phyloP scores from a whole-genome alignment of 2,888 invertebrate species.

The Monoplex corrugatus region DNA sequence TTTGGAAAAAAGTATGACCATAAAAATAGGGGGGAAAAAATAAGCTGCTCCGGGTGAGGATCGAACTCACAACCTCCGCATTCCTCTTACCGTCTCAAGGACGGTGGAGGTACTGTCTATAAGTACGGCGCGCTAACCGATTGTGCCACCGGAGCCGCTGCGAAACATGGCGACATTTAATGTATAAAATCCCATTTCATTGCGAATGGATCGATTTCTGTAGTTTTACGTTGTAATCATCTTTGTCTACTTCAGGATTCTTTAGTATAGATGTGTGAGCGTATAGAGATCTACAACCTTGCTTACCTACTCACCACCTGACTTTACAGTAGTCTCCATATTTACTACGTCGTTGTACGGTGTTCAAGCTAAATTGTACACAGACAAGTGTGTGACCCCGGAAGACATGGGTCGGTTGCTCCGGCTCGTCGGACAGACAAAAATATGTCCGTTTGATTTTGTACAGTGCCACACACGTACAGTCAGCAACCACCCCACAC shows the following conservation, averaged over 20 bases:
- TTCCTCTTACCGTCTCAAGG: constrained; percentile 87
- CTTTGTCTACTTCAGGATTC: no score
- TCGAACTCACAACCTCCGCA: constrained; percentile 99
- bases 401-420: no score
- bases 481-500: background rate
- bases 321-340: background rate
- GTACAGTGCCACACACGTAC: background rate
- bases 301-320: no score
- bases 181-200: no score
- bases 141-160: constrained; percentile 97
- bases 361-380: no score
- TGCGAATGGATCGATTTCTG: no score
- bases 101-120: constrained; percentile 92
- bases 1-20: no score
- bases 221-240: no score
- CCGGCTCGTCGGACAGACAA: background rate
- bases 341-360: background rate
- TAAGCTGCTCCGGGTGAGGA: constrained; percentile 96
- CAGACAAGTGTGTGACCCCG: no score
- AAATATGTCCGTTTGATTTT: background rate
- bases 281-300: no score
- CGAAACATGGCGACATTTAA: no score
- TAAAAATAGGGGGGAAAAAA: constrained; percentile 74
- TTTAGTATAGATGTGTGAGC: no score
- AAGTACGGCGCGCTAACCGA: constrained; percentile 99